A percentile compares a stretch with the other conserved stretches of the same genome.
Conservation (phyloP, 2,113 vertebrate species). For the Pollachius pollachius region DNA sequence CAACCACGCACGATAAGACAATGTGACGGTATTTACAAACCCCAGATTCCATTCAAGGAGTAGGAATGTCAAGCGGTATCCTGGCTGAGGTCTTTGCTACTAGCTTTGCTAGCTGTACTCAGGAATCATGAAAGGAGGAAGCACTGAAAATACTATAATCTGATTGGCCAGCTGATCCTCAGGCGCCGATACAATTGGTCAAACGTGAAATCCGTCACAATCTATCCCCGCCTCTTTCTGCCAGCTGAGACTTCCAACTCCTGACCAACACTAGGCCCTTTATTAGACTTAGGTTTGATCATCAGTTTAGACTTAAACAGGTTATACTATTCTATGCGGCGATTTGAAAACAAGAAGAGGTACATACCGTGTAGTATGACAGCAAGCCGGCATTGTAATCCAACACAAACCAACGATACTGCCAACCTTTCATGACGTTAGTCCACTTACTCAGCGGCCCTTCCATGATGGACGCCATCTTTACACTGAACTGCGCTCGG, state of each 20-base stretch:
- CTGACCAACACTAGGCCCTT: constrained; percentile 66
- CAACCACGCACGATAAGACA: too few relatives aligned
- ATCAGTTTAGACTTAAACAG: constrained; percentile 4
- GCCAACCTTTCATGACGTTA: constrained; percentile 98
- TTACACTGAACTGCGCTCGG: constrained; percentile 69
- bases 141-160: constrained; percentile 2
- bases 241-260: constrained; percentile 72
- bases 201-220: constrained; percentile 27
- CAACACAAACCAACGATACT: constrained; percentile 97
- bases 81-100: background rate
- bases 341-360: background rate
- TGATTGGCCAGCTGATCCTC: constrained; percentile 51
- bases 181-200: constrained; percentile 44
- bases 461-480: constrained; percentile 99
- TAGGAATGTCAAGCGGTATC: background rate
- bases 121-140: constrained; percentile 31
- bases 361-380: constrained; percentile 95
- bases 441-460: constrained; percentile 99
- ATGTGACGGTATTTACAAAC: too few relatives aligned
- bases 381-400: constrained; percentile 94
- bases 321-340: background rate
- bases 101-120: constrained; percentile 31
- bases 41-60: background rate
- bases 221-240: constrained; percentile 42
- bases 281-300: constrained; percentile 11